phyloP scores from a whole-genome alignment of 2,888 invertebrate species.

The Malthinus flaveolus region DNA sequence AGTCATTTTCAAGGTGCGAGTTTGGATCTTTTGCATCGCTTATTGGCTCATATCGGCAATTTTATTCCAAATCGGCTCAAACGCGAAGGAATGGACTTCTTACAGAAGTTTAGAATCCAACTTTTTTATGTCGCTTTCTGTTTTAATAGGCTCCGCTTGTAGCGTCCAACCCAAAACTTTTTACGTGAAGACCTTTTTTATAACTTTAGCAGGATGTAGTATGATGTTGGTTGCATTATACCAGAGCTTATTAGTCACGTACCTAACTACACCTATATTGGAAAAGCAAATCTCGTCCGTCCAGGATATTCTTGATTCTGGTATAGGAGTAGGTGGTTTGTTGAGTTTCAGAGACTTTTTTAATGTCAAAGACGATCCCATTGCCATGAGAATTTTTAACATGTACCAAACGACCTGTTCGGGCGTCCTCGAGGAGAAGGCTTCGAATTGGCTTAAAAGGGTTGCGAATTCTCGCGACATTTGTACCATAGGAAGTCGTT shows the following conservation, averaged over 20 bases:
- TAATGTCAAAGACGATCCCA: constrained; percentile 21
- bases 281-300: constrained; percentile 60
- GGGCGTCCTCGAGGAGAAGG: constrained; percentile 29
- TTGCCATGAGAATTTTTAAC: constrained; percentile 29
- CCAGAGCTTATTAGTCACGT: constrained; percentile 62
- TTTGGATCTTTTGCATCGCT: constrained; percentile 57
- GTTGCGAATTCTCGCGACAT: constrained; percentile 33
- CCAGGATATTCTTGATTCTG: constrained; percentile 57
- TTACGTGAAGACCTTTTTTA: constrained; percentile 60
- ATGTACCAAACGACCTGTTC: constrained; percentile 32
- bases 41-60: constrained; percentile 43
- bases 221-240: constrained; percentile 60
- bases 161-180: constrained; percentile 57
- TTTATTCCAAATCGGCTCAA: constrained; percentile 27
- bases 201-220: constrained; percentile 59
- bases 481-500: constrained; percentile 37
- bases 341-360: constrained; percentile 54
- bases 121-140: constrained; percentile 36
- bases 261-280: constrained; percentile 59
- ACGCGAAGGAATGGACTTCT: constrained; percentile 7
- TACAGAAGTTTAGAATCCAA: constrained; percentile 26
- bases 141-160: constrained; percentile 57
- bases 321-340: constrained; percentile 55
- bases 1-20: constrained; percentile 55
- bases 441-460: constrained; percentile 32